These are phyloP conservation scores for Gymnocheta viridis DNA, from an alignment of 2,888 invertebrate species.

Conservation along the genomic window DNA sequence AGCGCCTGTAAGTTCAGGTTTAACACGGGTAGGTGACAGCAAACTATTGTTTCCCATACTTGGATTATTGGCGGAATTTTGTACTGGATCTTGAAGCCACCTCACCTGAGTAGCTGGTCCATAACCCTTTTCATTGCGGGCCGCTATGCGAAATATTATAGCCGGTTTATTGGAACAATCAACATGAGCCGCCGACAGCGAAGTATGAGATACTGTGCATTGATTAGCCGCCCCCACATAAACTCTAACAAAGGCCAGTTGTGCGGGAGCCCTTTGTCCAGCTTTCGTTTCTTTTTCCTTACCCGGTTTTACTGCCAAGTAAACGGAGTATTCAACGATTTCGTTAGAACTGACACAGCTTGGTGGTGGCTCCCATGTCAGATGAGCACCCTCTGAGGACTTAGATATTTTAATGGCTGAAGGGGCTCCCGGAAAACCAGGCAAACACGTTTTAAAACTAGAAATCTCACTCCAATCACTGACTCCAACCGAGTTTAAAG, in stretches of 20 bases:
- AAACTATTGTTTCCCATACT: conserved; percentile 63
- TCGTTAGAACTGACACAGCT: conserved; percentile 71
- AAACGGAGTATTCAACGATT: conserved; percentile 73
- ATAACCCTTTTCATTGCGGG: conserved; percentile 73
- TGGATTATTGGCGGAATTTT: conserved; percentile 51
- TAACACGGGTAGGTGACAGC: conserved; percentile 70
- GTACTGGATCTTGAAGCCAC: conserved; percentile 73
- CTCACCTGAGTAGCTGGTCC: conserved; percentile 74
- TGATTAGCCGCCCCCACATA: conserved; percentile 73
- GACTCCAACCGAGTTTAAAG: conserved; percentile 71
- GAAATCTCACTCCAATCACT: conserved; percentile 73
- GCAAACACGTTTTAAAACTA: conserved; percentile 73
- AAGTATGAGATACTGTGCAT: conserved; percentile 72
- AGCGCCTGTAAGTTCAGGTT: conserved; percentile 70
- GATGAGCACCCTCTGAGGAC: conserved; percentile 73
- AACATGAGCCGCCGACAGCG: conserved; percentile 72
- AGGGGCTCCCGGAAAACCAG: conserved; percentile 73
- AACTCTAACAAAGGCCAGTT: conserved; percentile 73
- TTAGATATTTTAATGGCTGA: conserved; percentile 74
- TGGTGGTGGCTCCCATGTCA: conserved; percentile 73
- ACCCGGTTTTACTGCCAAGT: conserved; percentile 73
- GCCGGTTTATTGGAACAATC: conserved; percentile 73
- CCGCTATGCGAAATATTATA: conserved; percentile 73
- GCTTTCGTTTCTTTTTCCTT: conserved; percentile 71
- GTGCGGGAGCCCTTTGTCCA: conserved; percentile 69